Evolutionary conservation across 1,140 invertebrate species (phyloP), one percentile per base, ranked within the genome.

Genomic region (Cecropterus lyciades): DNA sequence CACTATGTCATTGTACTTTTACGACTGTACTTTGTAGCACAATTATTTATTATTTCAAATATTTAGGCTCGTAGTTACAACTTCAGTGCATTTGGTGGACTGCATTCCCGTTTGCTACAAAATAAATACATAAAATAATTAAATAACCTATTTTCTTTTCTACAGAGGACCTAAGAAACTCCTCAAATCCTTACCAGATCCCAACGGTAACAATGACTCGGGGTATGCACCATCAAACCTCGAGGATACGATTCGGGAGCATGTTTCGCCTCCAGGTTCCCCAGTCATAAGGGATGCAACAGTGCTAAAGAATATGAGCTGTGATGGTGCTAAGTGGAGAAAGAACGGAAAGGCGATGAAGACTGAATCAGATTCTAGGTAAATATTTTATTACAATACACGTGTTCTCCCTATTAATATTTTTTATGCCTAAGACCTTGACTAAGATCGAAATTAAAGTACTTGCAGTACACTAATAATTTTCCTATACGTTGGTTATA

Each of bases 151-250:
- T n/a, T 51, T 66, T 42, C 14, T 13, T 60, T 57, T 67, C 53
- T 53, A 10, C 67, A 91, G 89, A 67, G 82, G 65, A 11, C 75
- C 82, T 49, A 87, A 80, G 73, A 93, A 94, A 77, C 94, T 92
- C 42, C 83, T 94, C 51, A 94, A 93, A 65, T 92, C 92, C 17
- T 93, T 93, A 69, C 92, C 93, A 24, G 95, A 96, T 77, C 94
- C 95, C 16, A 96, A 96, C 82, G 95, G 95, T 66, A 96, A 96
- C 92, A 96, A 89, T 52, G 89, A 91, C 55, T 90, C 87, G 0
- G 89, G 89, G 9, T 91, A 91, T 24, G 57, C 95, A 14, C 93
- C 95, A 67, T 96, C 95, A 75, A 95, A 94, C 80, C 84, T 93
- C 75, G 95, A 94, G 87, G 94, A 92, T n/a, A 85, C 82, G 0